These are phyloP conservation scores for Galeopterus variegatus DNA, from an alignment of 2,113 vertebrate species.

Conservation along the genomic window DNA sequence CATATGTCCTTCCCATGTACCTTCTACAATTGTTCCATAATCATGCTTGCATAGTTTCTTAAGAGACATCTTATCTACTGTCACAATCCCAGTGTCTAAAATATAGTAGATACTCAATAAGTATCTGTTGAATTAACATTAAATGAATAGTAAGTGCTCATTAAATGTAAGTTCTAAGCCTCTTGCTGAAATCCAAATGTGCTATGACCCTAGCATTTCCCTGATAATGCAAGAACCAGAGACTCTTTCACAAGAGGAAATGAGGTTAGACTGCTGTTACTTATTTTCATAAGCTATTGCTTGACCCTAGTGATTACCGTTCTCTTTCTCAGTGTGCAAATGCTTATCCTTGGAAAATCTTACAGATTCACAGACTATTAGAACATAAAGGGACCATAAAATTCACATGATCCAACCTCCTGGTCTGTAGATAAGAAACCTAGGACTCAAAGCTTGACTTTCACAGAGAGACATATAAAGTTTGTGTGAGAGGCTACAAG, in stretches of 20 bases:
- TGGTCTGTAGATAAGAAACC: background rate
- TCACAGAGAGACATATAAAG: background rate
- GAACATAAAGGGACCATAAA: background rate
- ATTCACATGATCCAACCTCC: background rate
- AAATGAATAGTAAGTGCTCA: slow-evolving; percentile 13
- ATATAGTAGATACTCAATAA: background rate
- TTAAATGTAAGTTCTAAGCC: background rate
- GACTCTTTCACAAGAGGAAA: background rate
- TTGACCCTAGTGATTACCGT: background rate
- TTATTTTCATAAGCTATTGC: background rate
- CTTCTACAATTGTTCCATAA: background rate
- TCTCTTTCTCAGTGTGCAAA: background rate
- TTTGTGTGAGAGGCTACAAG: background rate
- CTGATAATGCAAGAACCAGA: background rate
- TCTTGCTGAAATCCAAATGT: slow-evolving; percentile 25
- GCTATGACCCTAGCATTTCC: background rate
- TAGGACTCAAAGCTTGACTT: background rate
- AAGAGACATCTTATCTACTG: background rate
- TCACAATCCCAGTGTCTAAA: slow-evolving; percentile 18
- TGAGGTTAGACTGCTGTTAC: background rate
- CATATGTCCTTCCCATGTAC: background rate
- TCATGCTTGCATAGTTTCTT: slow-evolving; percentile 9
- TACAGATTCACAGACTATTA: background rate
- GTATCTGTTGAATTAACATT: background rate
- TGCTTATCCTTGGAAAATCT: background rate